Evolutionary conservation across 2,797 vertebrate genomes (phyloP), one percentile per base, ranked within the genome.

Genomic region (Hemibagrus guttatus): DNA sequence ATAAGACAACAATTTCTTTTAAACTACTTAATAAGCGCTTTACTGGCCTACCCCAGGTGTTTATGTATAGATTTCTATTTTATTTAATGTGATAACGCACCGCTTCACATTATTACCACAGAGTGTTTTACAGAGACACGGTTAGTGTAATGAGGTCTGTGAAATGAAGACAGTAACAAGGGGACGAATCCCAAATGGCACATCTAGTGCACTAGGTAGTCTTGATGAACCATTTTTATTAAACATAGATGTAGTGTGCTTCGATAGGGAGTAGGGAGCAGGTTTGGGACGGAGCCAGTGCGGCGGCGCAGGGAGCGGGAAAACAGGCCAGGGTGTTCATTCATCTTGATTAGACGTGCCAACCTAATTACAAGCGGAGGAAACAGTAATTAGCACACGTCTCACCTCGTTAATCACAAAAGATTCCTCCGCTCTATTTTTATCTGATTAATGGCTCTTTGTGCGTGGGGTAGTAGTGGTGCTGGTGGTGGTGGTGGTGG

Each of bases 351-450:
- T 97, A 97, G 96, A 96, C 92, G 95, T 94, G 95, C 95, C 97
- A 97, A 97, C 96, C 97, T 97, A 98, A 99, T 99, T 98, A 98
- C 96, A 95, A 96, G 96, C 95, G 95, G 96, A 98, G 96, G 97
- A 98, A 98, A 96, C 97, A 96, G 96, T 98, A 98, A 99, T 99
- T 98, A 99, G 96, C 96, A 96, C 92, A 91, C 97, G 97, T 97
- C 97, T 98, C 96, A 98, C 97, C 97, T 98, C 97, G 96, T 98
- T 98, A 98, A 98, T 99, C 97, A 98, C 96, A 96, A 97, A 97
- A 96, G 96, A 96, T 96, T 97, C 96, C 96, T 97, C 96, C 93
- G 93, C 96, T 96, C 96, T 97, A 97, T 97, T 98, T 98, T 97
- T 97, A 98, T 96, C 97, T 98, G 96, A 97, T 98, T 97, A 98